These are phyloP conservation scores for Dryobates pubescens DNA, from an alignment of 2,797 vertebrate species.

Conservation along the genomic window DNA sequence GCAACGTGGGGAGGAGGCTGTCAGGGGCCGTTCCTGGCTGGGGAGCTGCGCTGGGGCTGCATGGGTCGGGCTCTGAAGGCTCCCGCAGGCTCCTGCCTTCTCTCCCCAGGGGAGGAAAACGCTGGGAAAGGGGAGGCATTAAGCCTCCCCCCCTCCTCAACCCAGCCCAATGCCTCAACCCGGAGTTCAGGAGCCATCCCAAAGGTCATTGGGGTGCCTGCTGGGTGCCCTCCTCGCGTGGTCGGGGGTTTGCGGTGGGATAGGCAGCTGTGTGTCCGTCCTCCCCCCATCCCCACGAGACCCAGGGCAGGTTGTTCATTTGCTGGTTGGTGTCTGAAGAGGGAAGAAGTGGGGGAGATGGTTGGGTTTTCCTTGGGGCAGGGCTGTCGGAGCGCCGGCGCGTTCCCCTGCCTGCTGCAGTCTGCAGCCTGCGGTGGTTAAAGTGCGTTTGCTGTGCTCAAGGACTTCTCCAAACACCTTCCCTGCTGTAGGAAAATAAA, in stretches of 20 bases:
- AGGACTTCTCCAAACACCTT: slow-evolving; percentile 61
- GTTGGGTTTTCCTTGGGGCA: not conserved
- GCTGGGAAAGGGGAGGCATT: not conserved
- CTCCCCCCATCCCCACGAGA: not conserved
- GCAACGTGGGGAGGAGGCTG: not conserved
- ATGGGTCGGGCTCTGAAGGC: not conserved
- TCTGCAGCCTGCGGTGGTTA: slow-evolving; percentile 32
- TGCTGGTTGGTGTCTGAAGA: no score
- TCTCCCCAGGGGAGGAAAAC: not conserved
- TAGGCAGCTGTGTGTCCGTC: no score
- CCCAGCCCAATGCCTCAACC: accelerated
- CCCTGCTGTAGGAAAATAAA: not conserved
- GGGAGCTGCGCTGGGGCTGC: not conserved
- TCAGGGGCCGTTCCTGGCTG: not conserved
- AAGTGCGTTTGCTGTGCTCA: slow-evolving; percentile 36
- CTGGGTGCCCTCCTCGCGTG: not conserved
- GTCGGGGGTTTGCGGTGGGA: not conserved
- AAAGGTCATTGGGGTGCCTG: not conserved
- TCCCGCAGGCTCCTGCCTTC: not conserved
- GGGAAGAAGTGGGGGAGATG: not conserved
- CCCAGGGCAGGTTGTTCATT: no score
- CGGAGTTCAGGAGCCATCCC: accelerated
- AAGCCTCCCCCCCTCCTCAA: no score
- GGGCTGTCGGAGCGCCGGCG: not conserved
- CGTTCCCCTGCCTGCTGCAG: not conserved